Evolutionary conservation across 2,797 vertebrate species (phyloP).

Genomic region (Notolepis coatsorum): DNA sequence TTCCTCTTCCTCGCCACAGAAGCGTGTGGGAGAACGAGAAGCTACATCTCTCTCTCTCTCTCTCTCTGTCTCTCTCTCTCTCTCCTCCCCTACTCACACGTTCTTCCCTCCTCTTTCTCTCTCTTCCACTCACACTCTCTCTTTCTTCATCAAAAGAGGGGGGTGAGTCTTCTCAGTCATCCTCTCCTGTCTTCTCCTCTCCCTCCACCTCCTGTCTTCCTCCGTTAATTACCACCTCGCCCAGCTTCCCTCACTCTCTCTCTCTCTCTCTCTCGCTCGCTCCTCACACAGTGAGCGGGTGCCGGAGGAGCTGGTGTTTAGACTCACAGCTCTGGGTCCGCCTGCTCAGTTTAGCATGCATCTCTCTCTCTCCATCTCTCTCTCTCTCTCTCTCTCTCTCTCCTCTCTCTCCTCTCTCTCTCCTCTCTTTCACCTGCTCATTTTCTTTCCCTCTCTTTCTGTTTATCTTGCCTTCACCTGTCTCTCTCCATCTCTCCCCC

Average conservation of each 20-base stretch:
- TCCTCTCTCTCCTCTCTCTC: slow-evolving; percentile 50
- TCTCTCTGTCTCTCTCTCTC: no score
- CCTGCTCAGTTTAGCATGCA: slow-evolving; percentile 58
- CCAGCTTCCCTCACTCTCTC: slow-evolving; percentile 1
- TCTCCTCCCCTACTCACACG: no score
- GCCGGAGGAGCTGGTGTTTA: slow-evolving; percentile 48
- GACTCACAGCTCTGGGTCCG: slow-evolving; percentile 56
- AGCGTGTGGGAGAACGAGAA: no score
- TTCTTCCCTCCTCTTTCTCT: no score
- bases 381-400: slow-evolving; percentile 24
- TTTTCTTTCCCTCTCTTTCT: slow-evolving; percentile 51
- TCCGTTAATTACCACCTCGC: slow-evolving; percentile 67
- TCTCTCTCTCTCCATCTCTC: slow-evolving; percentile 18
- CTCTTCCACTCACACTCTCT: no score
- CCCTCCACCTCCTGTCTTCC: slow-evolving; percentile 53
- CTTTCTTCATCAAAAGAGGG: background rate
- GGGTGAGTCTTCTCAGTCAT: background rate
- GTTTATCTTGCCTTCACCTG: slow-evolving; percentile 15
- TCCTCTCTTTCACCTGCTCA: no score
- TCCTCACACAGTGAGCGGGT: slow-evolving; percentile 45
- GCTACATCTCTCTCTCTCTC: no score
- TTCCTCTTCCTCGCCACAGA: no score
- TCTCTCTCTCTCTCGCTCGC: slow-evolving; percentile 35
- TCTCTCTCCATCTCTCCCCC: slow-evolving; percentile 14
- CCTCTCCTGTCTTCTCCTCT: no score